Evolutionary conservation across 2,888 invertebrate genomes (phyloP).

Genomic region (Xanthorhoe spadicearia): DNA sequence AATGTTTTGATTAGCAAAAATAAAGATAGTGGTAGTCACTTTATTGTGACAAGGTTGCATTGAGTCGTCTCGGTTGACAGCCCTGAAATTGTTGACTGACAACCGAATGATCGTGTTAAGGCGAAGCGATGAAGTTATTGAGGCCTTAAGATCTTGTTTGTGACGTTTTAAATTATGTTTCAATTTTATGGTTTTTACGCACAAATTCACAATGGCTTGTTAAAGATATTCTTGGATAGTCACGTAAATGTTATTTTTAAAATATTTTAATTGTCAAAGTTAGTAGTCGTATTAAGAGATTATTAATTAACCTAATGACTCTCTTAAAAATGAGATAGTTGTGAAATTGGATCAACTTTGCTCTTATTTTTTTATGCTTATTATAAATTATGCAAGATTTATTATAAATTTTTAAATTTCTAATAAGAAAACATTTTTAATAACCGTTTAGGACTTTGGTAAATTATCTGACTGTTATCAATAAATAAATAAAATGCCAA

Average conservation of each 20-base stretch:
- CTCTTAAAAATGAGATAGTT: too few relatives aligned
- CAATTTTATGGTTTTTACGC: background rate
- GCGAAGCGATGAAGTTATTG: conserved; percentile 33
- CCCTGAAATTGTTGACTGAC: conserved; percentile 40
- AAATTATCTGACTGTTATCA: too few relatives aligned
- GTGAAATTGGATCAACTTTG: too few relatives aligned
- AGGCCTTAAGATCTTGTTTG: conserved; percentile 5
- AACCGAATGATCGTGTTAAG: conserved; percentile 38
- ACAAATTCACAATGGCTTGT: background rate
- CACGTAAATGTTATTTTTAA: background rate
- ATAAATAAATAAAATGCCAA: too few relatives aligned
- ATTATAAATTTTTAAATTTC: too few relatives aligned
- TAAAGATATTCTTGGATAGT: background rate
- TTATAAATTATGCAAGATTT: too few relatives aligned
- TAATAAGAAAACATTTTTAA: too few relatives aligned
- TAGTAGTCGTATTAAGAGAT: too few relatives aligned
- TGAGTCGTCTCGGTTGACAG: conserved; percentile 27
- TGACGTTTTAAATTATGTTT: background rate
- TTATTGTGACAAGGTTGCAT: conserved; percentile 26
- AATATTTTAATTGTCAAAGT: background rate
- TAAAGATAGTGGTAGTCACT: background rate
- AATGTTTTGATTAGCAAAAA: background rate
- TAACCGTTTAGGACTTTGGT: too few relatives aligned
- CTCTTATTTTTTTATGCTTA: too few relatives aligned
- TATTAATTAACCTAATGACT: too few relatives aligned